phyloP scores from a whole-genome alignment of 2,797 vertebrate genomes.

The Danio aesculapii region DNA sequence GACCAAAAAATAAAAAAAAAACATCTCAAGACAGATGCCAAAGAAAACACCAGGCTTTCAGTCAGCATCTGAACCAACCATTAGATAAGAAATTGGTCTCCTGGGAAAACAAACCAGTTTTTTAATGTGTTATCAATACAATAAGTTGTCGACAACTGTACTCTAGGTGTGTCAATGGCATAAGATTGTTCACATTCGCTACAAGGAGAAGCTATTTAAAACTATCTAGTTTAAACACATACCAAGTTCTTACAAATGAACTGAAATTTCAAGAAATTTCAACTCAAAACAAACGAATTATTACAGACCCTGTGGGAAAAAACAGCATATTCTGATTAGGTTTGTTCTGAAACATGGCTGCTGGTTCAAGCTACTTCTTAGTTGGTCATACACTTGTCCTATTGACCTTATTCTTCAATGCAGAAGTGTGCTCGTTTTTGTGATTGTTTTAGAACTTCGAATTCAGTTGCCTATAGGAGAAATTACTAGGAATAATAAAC shows the following conservation, averaged over 20 bases:
- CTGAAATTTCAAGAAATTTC: too few species aligned
- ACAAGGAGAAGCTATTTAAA: neutral
- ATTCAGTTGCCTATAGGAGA: too few species aligned
- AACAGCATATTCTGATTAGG: too few species aligned
- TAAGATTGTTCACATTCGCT: neutral
- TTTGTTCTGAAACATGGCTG: too few species aligned
- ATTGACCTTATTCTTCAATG: too few species aligned
- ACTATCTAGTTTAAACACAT: neutral
- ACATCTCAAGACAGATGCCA: constrained; percentile 50
- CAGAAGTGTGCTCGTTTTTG: too few species aligned
- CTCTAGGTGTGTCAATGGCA: neutral
- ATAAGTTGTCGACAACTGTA: constrained; percentile 62
- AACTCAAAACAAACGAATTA: too few species aligned
- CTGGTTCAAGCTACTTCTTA: too few species aligned
- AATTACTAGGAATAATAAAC: too few species aligned
- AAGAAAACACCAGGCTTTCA: constrained; percentile 77
- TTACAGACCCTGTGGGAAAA: too few species aligned
- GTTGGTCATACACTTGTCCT: too few species aligned
- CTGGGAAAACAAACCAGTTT: constrained; percentile 29
- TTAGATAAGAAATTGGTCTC: constrained; percentile 72
- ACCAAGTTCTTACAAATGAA: neutral
- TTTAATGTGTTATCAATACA: constrained; percentile 49
- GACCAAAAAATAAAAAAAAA: constrained; percentile 52
- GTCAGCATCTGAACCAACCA: constrained; percentile 75
- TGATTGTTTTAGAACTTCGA: too few species aligned